phyloP scores from a whole-genome alignment of 2,888 invertebrate species.

The Stramonita haemastoma region DNA sequence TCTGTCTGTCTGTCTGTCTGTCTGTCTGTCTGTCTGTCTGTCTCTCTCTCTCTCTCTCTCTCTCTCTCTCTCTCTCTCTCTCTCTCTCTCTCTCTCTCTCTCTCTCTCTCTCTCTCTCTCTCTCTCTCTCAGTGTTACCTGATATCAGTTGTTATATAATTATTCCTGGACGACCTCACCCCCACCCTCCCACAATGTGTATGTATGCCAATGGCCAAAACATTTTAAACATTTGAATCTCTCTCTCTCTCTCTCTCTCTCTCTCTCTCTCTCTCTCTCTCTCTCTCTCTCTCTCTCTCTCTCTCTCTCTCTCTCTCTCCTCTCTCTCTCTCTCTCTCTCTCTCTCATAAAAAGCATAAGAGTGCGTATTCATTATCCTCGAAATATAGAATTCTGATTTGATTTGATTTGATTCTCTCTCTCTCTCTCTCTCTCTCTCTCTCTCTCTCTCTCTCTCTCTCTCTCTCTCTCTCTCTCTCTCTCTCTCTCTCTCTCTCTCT shows the following conservation, averaged over 20 bases:
- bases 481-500: conserved; percentile 1
- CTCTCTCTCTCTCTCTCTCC: not conserved
- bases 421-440: not conserved
- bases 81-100: conserved; percentile 6
- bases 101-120: not conserved
- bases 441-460: not conserved
- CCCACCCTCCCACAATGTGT: too few species aligned
- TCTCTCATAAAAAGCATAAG: not conserved
- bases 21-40: not conserved
- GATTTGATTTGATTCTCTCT: too few species aligned
- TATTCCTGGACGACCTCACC: too few species aligned
- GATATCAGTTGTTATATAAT: not conserved
- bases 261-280: not conserved
- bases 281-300: not conserved
- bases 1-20: not conserved
- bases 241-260: not conserved
- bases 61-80: conserved; percentile 13
- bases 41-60: not conserved
- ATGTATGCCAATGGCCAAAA: too few species aligned
- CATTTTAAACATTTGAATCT: too few species aligned
- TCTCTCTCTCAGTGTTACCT: not conserved
- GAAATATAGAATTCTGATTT: too few species aligned
- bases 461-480: not conserved
- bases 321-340: not conserved
- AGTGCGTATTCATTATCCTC: too few species aligned